These are phyloP conservation scores for Myiagra hebetior DNA, from an alignment of 2,113 vertebrate species.

Conservation along the genomic window DNA sequence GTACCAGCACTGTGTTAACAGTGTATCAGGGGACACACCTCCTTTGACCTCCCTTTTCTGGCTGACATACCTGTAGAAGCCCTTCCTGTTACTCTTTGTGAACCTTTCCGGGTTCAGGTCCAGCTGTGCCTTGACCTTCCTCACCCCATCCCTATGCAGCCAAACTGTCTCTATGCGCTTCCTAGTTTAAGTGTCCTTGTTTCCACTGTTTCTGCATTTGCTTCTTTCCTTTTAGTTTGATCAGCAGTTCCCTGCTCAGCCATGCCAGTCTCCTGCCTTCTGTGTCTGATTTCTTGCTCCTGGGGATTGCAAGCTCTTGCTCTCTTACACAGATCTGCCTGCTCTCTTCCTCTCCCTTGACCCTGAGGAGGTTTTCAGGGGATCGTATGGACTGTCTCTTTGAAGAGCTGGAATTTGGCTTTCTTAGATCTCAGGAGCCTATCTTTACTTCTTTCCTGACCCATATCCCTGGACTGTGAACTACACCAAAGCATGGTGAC, in stretches of 20 bases:
- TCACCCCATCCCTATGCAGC: background rate
- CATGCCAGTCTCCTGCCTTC: background rate
- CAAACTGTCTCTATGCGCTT: background rate
- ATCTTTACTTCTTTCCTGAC: background rate
- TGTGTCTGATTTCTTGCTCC: background rate
- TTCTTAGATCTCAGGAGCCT: background rate
- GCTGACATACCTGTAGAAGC: background rate
- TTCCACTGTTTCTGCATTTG: background rate
- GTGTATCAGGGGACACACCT: background rate
- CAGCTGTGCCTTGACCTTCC: background rate
- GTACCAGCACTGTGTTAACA: background rate
- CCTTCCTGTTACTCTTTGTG: background rate
- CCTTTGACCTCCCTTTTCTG: background rate
- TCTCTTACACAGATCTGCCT: background rate
- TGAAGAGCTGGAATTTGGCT: background rate
- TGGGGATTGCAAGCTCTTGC: background rate
- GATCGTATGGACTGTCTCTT: background rate
- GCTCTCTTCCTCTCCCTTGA: background rate
- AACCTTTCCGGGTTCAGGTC: background rate
- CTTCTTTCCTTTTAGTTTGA: background rate
- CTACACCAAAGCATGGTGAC: background rate
- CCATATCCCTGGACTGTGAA: too few relatives aligned
- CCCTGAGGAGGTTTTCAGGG: background rate
- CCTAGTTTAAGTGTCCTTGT: fast-evolving
- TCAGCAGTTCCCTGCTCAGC: background rate